Evolutionary conservation across 2,888 invertebrate genomes (phyloP), one percentile per base, ranked within the genome.

Genomic region (Eupithecia exiguata): DNA sequence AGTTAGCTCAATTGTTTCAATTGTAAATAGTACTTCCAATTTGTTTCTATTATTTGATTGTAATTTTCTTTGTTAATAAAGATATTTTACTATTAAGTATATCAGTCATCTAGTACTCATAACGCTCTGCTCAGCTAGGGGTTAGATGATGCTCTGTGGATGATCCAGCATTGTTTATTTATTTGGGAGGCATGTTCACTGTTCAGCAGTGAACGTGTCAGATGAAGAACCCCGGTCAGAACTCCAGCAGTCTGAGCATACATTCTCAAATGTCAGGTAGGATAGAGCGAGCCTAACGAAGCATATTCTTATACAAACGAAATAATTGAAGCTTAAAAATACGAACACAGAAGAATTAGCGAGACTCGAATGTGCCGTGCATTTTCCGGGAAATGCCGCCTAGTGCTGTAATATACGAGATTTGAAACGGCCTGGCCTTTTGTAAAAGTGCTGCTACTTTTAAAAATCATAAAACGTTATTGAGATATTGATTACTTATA

Each of bases 341-440:
- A 58, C 25, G 58, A 12, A 25, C 58, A 21, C 53, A 21, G 58
- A 12, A 58, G 25, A 25, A 58, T 58, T 58, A 58, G 58, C 12
- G 58, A 25, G 25, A 14, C 25, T 58, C 58, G 58, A 58, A 25
- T 58, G 73, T 75, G 72, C 74, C 65, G 77, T 79, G 78, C 81
- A 78, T 79, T 81, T 80, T 68, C 71, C 75, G 58, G 10, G 38
- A 25, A 58, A 58, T 58, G 25, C 14, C 58, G 14, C 14, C 58
- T 58, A 12, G 58, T 25, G 14, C 53, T 53, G 53, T 21, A 53
- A 53, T 25, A 58, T 58, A 58, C 14, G 58, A 58, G 14, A 58
- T 58, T 53, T 21, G 21, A 25, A 53, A 58, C 12, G 58, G 58
- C 21, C 14, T 58, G 9, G 58, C 12, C 12, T 58, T 5, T 14